These are phyloP conservation scores for Edolisoma coerulescens DNA, from an alignment of 2,113 vertebrate genomes.

Conservation along the genomic window DNA sequence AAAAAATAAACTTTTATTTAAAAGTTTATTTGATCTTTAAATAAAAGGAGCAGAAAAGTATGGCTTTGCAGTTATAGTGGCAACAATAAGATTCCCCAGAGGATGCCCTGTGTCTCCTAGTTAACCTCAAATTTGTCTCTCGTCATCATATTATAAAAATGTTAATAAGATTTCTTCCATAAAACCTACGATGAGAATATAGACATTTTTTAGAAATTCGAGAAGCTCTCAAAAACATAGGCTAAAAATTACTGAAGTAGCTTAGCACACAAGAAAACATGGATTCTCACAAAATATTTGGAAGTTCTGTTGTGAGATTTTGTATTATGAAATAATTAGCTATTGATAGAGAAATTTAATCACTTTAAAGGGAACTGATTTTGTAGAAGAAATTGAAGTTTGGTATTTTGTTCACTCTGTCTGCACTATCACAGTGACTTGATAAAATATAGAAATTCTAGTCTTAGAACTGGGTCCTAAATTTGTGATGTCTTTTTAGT, in stretches of 20 bases:
- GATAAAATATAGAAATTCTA: not conserved
- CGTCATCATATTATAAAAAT: not conserved
- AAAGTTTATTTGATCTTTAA: not conserved
- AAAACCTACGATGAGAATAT: not conserved
- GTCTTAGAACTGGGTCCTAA: not conserved
- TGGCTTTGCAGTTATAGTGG: fast-evolving
- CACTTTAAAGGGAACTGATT: not conserved
- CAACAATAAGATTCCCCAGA: not conserved
- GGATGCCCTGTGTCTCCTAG: not conserved
- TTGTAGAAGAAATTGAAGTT: not conserved
- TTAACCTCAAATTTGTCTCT: not conserved
- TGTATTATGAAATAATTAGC: not conserved
- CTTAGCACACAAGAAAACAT: not conserved
- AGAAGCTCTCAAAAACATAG: not conserved
- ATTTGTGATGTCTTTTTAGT: not conserved
- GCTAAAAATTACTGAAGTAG: not conserved
- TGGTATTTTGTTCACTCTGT: not conserved
- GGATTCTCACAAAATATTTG: not conserved
- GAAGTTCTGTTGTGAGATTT: not conserved
- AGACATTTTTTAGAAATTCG: not conserved
- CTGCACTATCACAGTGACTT: not conserved
- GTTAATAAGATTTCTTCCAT: not conserved
- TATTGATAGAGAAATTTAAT: not conserved
- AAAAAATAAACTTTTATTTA: no score
- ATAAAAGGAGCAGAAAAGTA: not conserved